These are phyloP conservation scores for Poecile atricapillus DNA, from an alignment of 2,113 vertebrate genomes.

Conservation along the genomic window DNA sequence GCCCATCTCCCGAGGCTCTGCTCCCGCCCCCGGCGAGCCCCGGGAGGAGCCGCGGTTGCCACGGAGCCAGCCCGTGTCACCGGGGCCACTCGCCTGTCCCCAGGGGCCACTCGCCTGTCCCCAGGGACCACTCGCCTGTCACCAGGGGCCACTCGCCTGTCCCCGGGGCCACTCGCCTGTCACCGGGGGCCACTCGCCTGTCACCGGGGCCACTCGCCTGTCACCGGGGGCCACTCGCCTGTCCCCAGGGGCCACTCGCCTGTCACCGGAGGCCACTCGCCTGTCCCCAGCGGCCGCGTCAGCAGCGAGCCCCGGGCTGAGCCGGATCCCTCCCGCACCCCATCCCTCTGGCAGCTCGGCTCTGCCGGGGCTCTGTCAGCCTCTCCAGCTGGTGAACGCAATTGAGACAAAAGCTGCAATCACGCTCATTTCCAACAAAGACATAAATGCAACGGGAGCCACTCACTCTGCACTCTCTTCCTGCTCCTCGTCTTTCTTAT, in stretches of 20 bases:
- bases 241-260: too few species aligned
- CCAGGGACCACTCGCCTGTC: too few species aligned
- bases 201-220: too few species aligned
- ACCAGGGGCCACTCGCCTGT: too few species aligned
- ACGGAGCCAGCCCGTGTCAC: conserved; percentile 51
- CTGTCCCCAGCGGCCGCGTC: conserved; percentile 29
- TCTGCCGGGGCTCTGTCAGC: not conserved
- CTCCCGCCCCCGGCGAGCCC: accelerated
- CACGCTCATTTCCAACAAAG: not conserved
- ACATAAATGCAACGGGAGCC: not conserved
- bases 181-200: not conserved
- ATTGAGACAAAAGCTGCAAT: not conserved
- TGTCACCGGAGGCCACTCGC: not conserved
- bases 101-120: conserved; percentile 34
- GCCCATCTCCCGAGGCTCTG: not conserved
- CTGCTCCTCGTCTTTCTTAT: not conserved
- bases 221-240: too few species aligned
- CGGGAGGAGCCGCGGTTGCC: conserved; percentile 51
- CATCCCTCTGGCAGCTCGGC: not conserved
- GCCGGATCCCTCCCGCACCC: not conserved
- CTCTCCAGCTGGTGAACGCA: not conserved
- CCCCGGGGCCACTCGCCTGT: too few species aligned
- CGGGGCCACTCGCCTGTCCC: conserved; percentile 52
- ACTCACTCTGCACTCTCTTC: conserved; percentile 66
- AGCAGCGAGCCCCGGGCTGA: conserved; percentile 12